These are phyloP conservation scores for Achroia grisella DNA, from an alignment of 1,140 invertebrate genomes.

Conservation along the genomic window DNA sequence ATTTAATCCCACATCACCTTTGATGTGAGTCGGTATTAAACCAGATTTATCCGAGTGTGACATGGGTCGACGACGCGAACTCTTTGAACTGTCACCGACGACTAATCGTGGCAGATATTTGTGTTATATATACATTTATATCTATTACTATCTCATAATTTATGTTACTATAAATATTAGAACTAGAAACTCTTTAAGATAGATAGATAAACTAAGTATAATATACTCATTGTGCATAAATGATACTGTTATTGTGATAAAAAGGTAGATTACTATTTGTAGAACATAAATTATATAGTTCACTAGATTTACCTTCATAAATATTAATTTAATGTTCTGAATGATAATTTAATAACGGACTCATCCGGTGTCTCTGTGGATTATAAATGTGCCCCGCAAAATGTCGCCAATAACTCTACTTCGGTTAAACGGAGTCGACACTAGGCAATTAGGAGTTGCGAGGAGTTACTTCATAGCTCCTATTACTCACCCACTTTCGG, in stretches of 20 bases:
- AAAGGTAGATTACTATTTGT: no score
- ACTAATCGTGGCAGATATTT: neutral
- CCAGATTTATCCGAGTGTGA: slow-evolving; percentile 10
- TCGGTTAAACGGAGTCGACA: slow-evolving; percentile 31
- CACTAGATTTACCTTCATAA: no score
- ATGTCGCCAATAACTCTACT: slow-evolving; percentile 36
- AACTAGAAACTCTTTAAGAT: no score
- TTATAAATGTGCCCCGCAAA: slow-evolving; percentile 28
- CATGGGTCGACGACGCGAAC: slow-evolving; percentile 11
- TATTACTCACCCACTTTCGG: slow-evolving; percentile 37
- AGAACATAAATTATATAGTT: no score
- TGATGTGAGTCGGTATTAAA: slow-evolving; percentile 2
- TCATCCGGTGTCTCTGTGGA: slow-evolving; percentile 9
- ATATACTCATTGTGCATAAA: no score
- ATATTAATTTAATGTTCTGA: neutral
- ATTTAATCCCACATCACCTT: no score
- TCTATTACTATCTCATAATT: no score
- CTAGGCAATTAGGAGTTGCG: slow-evolving; percentile 57
- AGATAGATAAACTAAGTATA: no score
- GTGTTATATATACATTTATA: no score
- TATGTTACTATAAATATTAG: no score
- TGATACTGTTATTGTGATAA: no score
- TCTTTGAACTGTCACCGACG: slow-evolving; percentile 12
- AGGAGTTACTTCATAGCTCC: slow-evolving; percentile 44
- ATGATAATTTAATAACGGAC: slow-evolving; percentile 21